Evolutionary conservation across 1,140 invertebrate genomes (phyloP), one percentile per base, ranked within the genome.

Genomic region (Apocrypta bakeri): DNA sequence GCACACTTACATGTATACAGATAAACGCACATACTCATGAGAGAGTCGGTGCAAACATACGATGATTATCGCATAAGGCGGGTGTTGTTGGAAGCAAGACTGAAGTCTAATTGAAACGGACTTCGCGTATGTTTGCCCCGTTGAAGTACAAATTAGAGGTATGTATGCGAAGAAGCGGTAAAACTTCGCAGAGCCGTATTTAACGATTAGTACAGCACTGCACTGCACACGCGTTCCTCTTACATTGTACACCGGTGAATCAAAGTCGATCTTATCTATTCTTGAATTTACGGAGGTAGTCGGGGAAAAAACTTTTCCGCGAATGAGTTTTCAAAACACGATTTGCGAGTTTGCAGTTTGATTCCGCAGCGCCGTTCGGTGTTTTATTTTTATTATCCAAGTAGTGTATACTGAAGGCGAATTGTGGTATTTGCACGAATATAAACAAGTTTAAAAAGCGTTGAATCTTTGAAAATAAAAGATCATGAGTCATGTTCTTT

Each of bases 401-500:
- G n/a, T n/a, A n/a, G n/a, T n/a, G n/a, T n/a, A n/a, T n/a, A n/a
- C 27, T 12, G 12, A 17, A 42, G 64, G 63, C 29, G 48, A 40
- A 48, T 27, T 7, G 33, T 31, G n/a, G 21, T 27, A 25, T 68
- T 71, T 78, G 74, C 27, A 66, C 31, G 40, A n/a, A n/a, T n/a
- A n/a, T 42, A 83, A 83, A 64, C 76, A 78, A 78, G 74, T 78
- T 78, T 79, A 64, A 33, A 82, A 63, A 82, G 31, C 66, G 73
- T 76, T 66, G 42, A 82, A 61, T 66, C 69, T 56, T 83, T 64
- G 17, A 83, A 73, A 74, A 83, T 66, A 83, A 66, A 74, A 73
- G 3, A 78, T 71, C 64, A 17, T 17, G 25, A 82, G 64, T 71
- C 74, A n/a, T 42, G 42, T 24, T 48, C 48, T 73, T 83, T 78